phyloP scores from a whole-genome alignment of 1,140 invertebrate genomes.

The Wasmannia auropunctata region DNA sequence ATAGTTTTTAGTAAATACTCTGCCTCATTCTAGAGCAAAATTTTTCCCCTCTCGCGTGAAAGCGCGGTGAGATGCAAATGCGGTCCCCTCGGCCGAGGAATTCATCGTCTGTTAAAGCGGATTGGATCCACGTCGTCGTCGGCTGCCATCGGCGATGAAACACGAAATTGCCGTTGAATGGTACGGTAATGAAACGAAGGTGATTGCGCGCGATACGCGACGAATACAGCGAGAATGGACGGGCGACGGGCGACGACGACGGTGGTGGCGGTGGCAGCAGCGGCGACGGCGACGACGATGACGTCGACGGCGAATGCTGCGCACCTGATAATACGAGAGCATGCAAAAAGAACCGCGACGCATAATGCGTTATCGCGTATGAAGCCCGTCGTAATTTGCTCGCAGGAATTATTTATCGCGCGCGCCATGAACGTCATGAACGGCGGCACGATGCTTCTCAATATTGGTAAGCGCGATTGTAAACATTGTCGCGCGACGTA shows the following conservation, averaged over 20 bases:
- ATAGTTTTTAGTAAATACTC: background rate
- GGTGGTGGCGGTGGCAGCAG: background rate
- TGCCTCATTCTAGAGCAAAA: background rate
- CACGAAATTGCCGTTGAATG: constrained; percentile 72
- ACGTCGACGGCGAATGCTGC: constrained; percentile 4
- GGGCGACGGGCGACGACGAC: background rate
- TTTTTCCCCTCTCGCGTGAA: constrained; percentile 6
- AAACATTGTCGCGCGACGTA: background rate
- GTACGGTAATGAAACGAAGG: constrained; percentile 72
- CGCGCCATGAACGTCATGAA: background rate
- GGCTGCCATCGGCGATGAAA: constrained; percentile 62
- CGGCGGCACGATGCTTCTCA: background rate
- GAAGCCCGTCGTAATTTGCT: constrained; percentile 30
- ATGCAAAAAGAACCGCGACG: constrained; percentile 26
- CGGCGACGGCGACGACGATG: background rate
- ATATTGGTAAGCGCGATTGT: background rate
- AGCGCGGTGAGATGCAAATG: constrained; percentile 4
- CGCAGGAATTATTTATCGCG: constrained; percentile 27
- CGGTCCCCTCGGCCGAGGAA: constrained; percentile 24
- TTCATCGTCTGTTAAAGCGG: constrained; percentile 59
- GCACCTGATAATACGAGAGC: constrained; percentile 48
- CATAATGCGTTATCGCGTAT: constrained; percentile 48
- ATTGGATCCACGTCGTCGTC: constrained; percentile 58
- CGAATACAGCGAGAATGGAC: constrained; percentile 53
- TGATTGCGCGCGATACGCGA: constrained; percentile 65